Conservation (phyloP, 2,888 invertebrate genomes). For the Drosophila cracens region DNA sequence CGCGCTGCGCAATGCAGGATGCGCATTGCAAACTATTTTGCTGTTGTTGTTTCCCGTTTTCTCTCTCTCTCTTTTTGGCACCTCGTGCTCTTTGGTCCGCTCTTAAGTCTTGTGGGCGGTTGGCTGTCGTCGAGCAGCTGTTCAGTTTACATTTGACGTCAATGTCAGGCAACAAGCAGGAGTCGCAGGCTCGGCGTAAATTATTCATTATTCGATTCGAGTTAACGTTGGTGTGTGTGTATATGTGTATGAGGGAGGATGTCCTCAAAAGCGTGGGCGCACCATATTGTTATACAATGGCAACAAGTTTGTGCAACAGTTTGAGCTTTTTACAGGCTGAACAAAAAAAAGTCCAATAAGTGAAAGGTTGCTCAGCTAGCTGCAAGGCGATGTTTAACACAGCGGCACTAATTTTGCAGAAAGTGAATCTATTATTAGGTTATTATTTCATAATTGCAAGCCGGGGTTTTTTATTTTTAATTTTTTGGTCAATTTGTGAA, state of each 20-base stretch:
- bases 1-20: constrained; percentile 79
- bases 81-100: constrained; percentile 46
- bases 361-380: constrained; percentile 29
- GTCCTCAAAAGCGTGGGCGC: constrained; percentile 57
- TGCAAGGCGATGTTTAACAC: constrained; percentile 1
- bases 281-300: constrained; percentile 69
- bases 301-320: constrained; percentile 71
- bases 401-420: constrained; percentile 7
- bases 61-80: constrained; percentile 41
- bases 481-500: background rate
- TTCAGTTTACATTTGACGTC: constrained; percentile 66
- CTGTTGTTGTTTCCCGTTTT: constrained; percentile 13
- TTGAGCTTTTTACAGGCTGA: constrained; percentile 38
- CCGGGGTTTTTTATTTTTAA: background rate
- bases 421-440: constrained; percentile 2
- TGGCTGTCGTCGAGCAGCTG: constrained; percentile 57
- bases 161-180: constrained; percentile 59
- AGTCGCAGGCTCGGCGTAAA: constrained; percentile 64
- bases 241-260: background rate
- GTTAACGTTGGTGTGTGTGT: constrained; percentile 47
- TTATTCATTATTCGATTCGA: constrained; percentile 71
- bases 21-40: constrained; percentile 56
- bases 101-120: constrained; percentile 64
- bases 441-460: background rate
- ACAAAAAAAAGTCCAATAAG: constrained; percentile 4